Evolutionary conservation across 2,888 invertebrate genomes (phyloP), one percentile per base, ranked within the genome.

Genomic region (Opisthograptis luteolata): DNA sequence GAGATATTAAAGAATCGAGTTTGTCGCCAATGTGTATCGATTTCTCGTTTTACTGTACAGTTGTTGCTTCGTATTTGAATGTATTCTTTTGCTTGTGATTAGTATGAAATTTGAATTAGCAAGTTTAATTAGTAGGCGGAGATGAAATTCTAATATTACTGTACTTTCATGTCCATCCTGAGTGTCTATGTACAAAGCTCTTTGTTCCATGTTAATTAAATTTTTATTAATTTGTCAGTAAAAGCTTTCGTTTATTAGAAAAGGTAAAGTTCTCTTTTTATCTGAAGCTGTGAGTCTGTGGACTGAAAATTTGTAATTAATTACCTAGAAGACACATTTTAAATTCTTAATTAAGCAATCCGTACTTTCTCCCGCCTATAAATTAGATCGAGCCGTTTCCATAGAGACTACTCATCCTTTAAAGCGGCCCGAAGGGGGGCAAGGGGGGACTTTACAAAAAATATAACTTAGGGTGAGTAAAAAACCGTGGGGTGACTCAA

Each of bases 401-500:
- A 90, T 90, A 89, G 90, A 89, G 89, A 90, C 90, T 90, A 88
- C 89, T 90, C 90, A 90, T 90, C 90, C 90, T 90, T 89, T 90
- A 90, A 90, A 90, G 87, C 90, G 88, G 86, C 85, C 84, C 76
- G 80, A 77, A 76, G 81, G 82, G 75, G 64, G 68, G 68, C 67
- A 75, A 52, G 65, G 77, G 82, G 80, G 84, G 83, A 79, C 82
- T 89, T 87, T 82, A 84, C 83, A 89, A 91, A 87, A 91, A 91
- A 91, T 91, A 91, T 90, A 91, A 89, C 89, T 90, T 89, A 90
- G 91, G 91, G 91, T 90, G 91, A 90, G 90, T 89, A 91, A 91
- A 90, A 91, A 89, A 86, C 86, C 89, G 89, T 88, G 90, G 91
- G 91, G 91, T 91, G 91, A 91, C 87, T 90, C 89, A 89, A 87